These are phyloP conservation scores for Heliconius erato DNA, from an alignment of 2,888 invertebrate species.

Conservation along the genomic window DNA sequence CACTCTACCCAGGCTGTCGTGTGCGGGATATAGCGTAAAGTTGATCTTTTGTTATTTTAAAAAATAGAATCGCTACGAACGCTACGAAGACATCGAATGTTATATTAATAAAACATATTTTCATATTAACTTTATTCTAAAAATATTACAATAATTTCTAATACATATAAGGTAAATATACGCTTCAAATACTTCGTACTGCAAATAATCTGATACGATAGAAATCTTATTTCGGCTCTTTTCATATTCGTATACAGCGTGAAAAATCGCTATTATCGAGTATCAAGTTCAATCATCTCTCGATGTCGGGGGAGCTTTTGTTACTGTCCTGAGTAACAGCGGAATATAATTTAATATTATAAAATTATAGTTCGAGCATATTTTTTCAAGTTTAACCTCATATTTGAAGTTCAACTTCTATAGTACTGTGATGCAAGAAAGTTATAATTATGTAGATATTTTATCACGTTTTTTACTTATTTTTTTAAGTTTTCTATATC, in stretches of 20 bases:
- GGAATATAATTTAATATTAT: slow-evolving; percentile 8
- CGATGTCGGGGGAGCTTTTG: slow-evolving; percentile 57
- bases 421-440: not conserved
- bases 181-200: slow-evolving; percentile 45
- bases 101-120: not conserved
- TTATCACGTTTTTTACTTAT: too few relatives aligned
- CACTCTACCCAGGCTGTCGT: too few relatives aligned
- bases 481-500: too few relatives aligned
- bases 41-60: too few relatives aligned
- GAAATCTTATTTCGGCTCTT: slow-evolving; percentile 72
- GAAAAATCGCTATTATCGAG: slow-evolving; percentile 67
- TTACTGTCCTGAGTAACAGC: slow-evolving; percentile 53
- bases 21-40: too few relatives aligned
- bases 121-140: slow-evolving; percentile 15
- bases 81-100: not conserved
- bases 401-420: not conserved
- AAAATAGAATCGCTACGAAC: too few relatives aligned
- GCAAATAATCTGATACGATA: slow-evolving; percentile 66
- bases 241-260: slow-evolving; percentile 68
- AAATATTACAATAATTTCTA: slow-evolving; percentile 32
- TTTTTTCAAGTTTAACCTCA: not conserved
- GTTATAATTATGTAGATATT: too few relatives aligned
- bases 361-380: not conserved
- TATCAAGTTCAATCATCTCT: slow-evolving; percentile 74
- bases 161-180: slow-evolving; percentile 32